Evolutionary conservation across 2,797 vertebrate species (phyloP).

Genomic region (Pipistrellus nathusii): DNA sequence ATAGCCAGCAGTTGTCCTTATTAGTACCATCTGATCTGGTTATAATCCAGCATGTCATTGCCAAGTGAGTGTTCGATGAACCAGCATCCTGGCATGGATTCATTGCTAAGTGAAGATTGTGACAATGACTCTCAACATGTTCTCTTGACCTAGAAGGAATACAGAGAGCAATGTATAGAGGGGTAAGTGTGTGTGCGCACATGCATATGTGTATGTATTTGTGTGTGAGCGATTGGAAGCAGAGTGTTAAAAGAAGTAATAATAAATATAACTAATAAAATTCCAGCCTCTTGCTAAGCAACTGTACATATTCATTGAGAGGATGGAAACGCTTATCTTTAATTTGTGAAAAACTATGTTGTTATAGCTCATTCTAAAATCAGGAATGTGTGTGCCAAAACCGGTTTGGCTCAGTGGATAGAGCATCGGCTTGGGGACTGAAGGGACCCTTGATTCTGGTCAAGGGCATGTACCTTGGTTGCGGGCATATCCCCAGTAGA

Average conservation of each 20-base stretch:
- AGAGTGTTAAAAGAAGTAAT: neutral
- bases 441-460: too few species aligned
- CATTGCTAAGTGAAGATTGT: neutral
- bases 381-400: neutral
- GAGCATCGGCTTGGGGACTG: too few species aligned
- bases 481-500: too few species aligned
- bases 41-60: neutral
- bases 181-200: neutral
- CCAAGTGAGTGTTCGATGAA: constrained; percentile 1
- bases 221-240: neutral
- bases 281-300: neutral
- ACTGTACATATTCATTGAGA: neutral
- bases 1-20: constrained; percentile 20
- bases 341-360: constrained; percentile 37
- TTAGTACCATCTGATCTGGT: constrained; percentile 51
- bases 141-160: neutral
- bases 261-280: constrained; percentile 29
- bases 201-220: neutral
- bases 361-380: constrained; percentile 33
- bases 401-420: too few species aligned
- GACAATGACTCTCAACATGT: neutral
- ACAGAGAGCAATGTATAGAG: neutral
- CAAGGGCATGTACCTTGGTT: too few species aligned
- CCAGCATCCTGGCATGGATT: neutral
- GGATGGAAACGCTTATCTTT: neutral